phyloP scores from a whole-genome alignment of 2,888 invertebrate genomes.

The Meandrusa payeni region DNA sequence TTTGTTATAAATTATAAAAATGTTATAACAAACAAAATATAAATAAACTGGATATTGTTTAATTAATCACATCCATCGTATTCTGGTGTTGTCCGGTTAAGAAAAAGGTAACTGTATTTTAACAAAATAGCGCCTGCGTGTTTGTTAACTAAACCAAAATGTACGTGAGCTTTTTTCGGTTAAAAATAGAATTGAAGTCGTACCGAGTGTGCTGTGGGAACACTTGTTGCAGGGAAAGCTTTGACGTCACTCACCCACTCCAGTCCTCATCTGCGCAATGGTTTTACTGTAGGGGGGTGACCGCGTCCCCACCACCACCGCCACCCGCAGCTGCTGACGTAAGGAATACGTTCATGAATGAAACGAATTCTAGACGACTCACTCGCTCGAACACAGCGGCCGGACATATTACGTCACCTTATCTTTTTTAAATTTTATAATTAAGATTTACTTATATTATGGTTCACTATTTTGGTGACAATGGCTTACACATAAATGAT shows the following conservation, averaged over 20 bases:
- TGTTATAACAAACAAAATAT: too few species aligned
- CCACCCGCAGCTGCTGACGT: constrained; percentile 56
- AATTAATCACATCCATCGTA: too few species aligned
- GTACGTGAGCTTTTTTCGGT: constrained; percentile 41
- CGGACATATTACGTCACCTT: constrained; percentile 11
- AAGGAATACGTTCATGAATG: constrained; percentile 72
- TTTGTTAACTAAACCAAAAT: constrained; percentile 20
- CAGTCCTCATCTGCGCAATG: constrained; percentile 40
- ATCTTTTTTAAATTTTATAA: too few species aligned
- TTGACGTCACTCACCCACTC: constrained; percentile 70
- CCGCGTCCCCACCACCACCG: constrained; percentile 58
- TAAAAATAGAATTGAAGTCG: constrained; percentile 64
- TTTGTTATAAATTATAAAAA: too few species aligned
- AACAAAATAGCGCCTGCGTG: too few species aligned
- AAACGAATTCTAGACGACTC: constrained; percentile 51
- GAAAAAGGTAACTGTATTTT: too few species aligned
- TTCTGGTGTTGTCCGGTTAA: too few species aligned
- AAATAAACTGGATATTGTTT: too few species aligned
- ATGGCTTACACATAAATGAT: too few species aligned
- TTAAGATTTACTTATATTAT: too few species aligned
- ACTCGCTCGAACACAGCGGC: background rate
- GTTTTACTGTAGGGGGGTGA: constrained; percentile 39
- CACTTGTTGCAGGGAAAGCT: constrained; percentile 71
- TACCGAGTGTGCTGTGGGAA: constrained; percentile 52
- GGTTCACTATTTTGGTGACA: too few species aligned